Conservation (phyloP, 1,140 invertebrate species). For the Leptopilina clavipes region DNA sequence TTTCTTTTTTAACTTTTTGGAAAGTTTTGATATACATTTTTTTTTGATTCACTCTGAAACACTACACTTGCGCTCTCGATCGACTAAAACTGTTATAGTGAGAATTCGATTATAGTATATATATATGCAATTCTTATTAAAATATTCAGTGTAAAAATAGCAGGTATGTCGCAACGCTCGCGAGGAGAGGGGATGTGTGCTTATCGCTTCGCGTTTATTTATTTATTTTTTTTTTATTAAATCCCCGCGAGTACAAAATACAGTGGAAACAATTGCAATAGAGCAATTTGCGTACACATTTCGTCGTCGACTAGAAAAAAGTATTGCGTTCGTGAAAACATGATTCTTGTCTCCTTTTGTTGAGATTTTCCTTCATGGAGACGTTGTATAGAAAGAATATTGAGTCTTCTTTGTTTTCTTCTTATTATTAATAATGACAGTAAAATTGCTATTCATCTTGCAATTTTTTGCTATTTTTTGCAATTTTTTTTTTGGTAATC, state of each 20-base stretch:
- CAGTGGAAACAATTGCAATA: conserved; percentile 32
- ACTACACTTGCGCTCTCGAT: conserved; percentile 13
- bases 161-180: conserved; percentile 63
- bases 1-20: not conserved
- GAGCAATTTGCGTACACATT: conserved; percentile 32
- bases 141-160: conserved; percentile 73
- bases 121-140: conserved; percentile 62
- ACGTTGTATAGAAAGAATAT: conserved; percentile 7
- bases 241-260: conserved; percentile 44
- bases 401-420: not conserved
- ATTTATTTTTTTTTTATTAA: conserved; percentile 22
- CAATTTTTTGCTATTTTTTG: not conserved
- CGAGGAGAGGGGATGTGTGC: conserved; percentile 33
- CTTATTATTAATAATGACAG: not conserved
- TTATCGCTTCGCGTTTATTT: conserved; percentile 35
- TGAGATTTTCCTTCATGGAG: conserved; percentile 3
- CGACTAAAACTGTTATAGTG: not conserved
- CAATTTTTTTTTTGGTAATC: not conserved
- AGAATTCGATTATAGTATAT: conserved; percentile 36
- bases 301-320: conserved; percentile 35
- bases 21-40: conserved; percentile 24
- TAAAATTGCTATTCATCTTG: not conserved
- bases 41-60: conserved; percentile 29
- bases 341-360: conserved; percentile 5
- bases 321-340: conserved; percentile 37